phyloP scores from a whole-genome alignment of 1,140 invertebrate genomes.

The Alviniconcha marisindica region DNA sequence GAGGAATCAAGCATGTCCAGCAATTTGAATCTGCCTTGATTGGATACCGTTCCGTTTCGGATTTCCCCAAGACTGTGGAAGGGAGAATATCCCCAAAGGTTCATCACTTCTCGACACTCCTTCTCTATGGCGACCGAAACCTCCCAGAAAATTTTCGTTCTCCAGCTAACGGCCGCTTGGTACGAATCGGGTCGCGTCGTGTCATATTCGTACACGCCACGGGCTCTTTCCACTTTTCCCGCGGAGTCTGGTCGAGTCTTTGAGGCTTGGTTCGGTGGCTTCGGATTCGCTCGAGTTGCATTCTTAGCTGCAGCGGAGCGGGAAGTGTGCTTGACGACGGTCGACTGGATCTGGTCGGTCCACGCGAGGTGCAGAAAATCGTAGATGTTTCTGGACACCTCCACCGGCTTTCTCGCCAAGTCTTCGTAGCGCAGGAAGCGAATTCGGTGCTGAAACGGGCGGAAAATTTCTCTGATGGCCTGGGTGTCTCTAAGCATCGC shows the following conservation, averaged over 20 bases:
- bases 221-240: neutral
- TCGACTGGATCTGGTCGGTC: neutral
- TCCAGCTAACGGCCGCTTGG: neutral
- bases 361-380: neutral
- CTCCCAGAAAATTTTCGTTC: neutral
- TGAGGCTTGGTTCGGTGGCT: neutral
- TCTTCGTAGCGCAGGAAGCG: neutral
- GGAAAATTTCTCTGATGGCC: neutral
- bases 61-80: neutral
- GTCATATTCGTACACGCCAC: neutral
- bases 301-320: too few species aligned
- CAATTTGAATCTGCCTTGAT: too few species aligned
- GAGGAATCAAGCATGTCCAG: too few species aligned
- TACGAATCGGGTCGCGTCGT: neutral
- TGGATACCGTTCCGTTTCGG: too few species aligned
- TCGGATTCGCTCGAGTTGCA: too few species aligned
- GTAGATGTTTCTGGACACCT: neutral
- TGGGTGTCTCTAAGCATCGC: neutral
- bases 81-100: neutral
- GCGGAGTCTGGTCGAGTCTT: neutral
- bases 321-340: neutral
- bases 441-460: neutral
- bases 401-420: neutral
- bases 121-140: neutral
- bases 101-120: neutral